A percentile compares a stretch with the other conserved stretches of the same genome.
Evolutionary conservation across 1,140 invertebrate genomes (phyloP).

Genomic region (Drosophila subpulchrella): DNA sequence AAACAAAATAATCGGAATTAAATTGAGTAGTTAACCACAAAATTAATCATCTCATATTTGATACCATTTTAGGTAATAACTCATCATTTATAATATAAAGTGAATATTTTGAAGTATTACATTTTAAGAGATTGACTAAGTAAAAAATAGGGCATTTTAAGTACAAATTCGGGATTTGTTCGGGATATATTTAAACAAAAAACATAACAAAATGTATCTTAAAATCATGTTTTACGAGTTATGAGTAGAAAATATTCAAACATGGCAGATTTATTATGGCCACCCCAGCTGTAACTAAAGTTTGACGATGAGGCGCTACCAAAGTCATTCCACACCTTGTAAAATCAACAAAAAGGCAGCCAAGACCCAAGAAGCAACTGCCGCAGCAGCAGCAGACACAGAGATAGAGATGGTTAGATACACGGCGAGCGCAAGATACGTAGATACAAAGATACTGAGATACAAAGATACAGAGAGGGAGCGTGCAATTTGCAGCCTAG

Average conservation of each 20-base stretch:
- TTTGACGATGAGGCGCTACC: conserved; percentile 78
- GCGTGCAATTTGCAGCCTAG: conserved; percentile 79
- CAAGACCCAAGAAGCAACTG: conserved; percentile 45
- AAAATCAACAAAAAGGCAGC: conserved; percentile 78
- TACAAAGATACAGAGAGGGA: conserved; percentile 30
- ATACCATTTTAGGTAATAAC: too few relatives aligned
- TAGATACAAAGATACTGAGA: conserved; percentile 29
- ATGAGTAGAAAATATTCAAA: neutral
- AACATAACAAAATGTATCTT: too few relatives aligned
- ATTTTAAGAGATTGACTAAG: too few relatives aligned
- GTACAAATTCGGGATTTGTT: too few relatives aligned
- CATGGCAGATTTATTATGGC: neutral
- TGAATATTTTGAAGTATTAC: too few relatives aligned
- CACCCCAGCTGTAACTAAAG: conserved; percentile 41
- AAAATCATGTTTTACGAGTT: neutral
- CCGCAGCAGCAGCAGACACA: conserved; percentile 16
- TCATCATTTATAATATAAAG: too few relatives aligned
- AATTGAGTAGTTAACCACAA: too few relatives aligned
- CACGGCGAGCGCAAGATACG: conserved; percentile 23
- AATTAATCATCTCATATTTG: too few relatives aligned
- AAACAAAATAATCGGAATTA: too few relatives aligned
- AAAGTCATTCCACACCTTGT: conserved; percentile 82
- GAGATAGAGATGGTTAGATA: conserved; percentile 40
- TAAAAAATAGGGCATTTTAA: too few relatives aligned
- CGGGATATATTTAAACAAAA: too few relatives aligned